phyloP scores from a whole-genome alignment of 2,113 vertebrate species.

The Promerops cafer region DNA sequence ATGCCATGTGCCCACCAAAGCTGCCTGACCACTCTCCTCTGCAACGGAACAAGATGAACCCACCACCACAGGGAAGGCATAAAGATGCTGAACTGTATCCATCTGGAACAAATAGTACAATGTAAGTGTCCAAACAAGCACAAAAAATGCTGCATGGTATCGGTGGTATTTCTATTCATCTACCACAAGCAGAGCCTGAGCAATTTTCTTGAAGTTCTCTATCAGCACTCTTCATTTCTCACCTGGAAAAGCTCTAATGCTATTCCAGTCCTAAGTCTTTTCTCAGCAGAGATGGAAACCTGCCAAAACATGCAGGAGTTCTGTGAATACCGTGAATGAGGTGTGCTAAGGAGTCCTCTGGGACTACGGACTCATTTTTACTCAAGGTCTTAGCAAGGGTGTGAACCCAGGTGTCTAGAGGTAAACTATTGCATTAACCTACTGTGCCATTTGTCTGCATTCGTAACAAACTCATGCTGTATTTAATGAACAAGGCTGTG shows the following conservation, averaged over 20 bases:
- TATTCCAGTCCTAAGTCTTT: neutral
- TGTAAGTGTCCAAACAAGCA: neutral
- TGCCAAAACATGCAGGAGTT: neutral
- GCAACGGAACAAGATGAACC: neutral
- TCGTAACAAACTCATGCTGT: neutral
- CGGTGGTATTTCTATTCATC: neutral
- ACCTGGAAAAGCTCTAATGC: neutral
- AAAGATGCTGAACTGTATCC: neutral
- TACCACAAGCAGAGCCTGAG: neutral
- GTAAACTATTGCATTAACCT: neutral
- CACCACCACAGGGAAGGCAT: neutral
- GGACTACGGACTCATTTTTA: neutral
- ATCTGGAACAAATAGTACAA: neutral
- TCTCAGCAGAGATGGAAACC: neutral
- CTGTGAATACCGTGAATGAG: neutral
- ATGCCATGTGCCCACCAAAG: neutral
- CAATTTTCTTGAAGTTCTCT: neutral
- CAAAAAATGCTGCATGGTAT: neutral
- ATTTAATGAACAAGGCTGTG: neutral
- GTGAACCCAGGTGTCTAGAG: conserved; percentile 14
- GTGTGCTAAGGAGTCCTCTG: neutral
- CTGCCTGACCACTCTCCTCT: neutral
- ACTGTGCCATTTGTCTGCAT: neutral
- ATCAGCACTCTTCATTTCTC: neutral
- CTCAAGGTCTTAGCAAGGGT: neutral